Percentiles rank a stretch among this genome's conserved stretches.
These are phyloP conservation scores for Iguana delicatissima DNA, from an alignment of 2,797 vertebrate species.

Conservation along the genomic window DNA sequence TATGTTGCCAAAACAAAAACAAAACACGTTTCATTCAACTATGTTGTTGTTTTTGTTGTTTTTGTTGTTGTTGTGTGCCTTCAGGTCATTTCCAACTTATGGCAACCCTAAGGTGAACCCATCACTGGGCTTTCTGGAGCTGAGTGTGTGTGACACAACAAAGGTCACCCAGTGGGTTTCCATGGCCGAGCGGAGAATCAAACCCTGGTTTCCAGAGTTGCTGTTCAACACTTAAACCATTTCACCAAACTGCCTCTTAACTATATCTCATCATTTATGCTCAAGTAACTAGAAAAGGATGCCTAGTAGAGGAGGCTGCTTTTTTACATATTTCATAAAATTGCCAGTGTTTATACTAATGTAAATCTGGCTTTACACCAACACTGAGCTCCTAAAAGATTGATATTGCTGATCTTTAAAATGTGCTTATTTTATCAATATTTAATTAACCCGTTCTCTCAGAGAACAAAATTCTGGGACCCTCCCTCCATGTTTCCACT, in stretches of 20 bases:
- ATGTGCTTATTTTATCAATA: background rate
- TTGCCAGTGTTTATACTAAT: background rate
- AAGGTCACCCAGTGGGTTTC: no score
- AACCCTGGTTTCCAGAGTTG: no score
- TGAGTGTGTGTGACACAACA: no score
- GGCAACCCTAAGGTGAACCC: no score
- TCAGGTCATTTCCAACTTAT: no score
- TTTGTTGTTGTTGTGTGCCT: no score
- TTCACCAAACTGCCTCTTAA: background rate
- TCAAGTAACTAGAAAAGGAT: slow-evolving; percentile 52
- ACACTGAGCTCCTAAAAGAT: background rate
- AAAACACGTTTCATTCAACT: slow-evolving; percentile 54
- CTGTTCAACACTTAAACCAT: no score
- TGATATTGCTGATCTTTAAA: background rate
- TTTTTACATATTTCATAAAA: slow-evolving; percentile 7
- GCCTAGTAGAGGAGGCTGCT: background rate
- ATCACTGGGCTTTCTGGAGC: no score
- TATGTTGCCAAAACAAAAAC: background rate
- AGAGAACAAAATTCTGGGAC: background rate
- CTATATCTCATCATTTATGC: slow-evolving; percentile 38
- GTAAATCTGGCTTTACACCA: background rate
- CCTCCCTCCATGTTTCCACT: no score
- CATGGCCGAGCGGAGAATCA: no score
- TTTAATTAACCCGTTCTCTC: background rate
- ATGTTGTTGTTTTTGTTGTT: no score